Conservation (phyloP, 2,888 invertebrate species). For the Morpho helenor region DNA sequence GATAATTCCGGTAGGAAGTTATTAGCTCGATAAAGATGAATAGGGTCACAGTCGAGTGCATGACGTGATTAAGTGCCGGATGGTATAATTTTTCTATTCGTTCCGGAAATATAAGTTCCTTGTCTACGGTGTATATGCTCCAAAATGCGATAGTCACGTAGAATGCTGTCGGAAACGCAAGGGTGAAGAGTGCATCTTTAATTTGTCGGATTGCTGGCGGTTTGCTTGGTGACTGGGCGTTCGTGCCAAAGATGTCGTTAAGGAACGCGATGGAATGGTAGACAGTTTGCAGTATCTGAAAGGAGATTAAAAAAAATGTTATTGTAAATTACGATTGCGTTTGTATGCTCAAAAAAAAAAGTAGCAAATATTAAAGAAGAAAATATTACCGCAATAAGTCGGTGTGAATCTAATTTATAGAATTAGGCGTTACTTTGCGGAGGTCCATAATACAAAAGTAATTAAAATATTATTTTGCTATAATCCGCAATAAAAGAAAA, state of each 20-base stretch:
- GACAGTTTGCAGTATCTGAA: constrained; percentile 85
- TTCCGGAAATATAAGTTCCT: constrained; percentile 92
- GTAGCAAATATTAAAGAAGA: too few relatives aligned
- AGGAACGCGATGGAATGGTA: constrained; percentile 86
- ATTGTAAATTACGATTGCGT: too few relatives aligned
- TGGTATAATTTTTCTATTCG: constrained; percentile 87
- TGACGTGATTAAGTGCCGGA: constrained; percentile 91
- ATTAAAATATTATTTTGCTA: too few relatives aligned
- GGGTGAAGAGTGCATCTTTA: constrained; percentile 82
- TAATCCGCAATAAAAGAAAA: too few relatives aligned
- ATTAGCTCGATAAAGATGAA: constrained; percentile 87
- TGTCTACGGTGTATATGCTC: constrained; percentile 89
- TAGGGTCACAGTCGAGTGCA: constrained; percentile 90
- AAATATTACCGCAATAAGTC: too few relatives aligned
- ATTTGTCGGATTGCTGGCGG: constrained; percentile 81
- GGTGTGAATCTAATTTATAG: too few relatives aligned
- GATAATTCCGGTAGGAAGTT: constrained; percentile 85
- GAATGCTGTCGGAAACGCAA: constrained; percentile 87
- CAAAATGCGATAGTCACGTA: constrained; percentile 94
- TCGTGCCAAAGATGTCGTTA: constrained; percentile 87
- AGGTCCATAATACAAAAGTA: too few relatives aligned
- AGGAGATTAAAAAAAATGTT: constrained; percentile 26
- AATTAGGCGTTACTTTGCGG: too few relatives aligned
- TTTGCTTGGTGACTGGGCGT: constrained; percentile 78
- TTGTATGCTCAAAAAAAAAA: too few relatives aligned